A percentile compares a stretch with the other conserved stretches of the same genome.
Conservation (phyloP, 2,888 invertebrate genomes). For the Ganaspis brasiliensis region DNA sequence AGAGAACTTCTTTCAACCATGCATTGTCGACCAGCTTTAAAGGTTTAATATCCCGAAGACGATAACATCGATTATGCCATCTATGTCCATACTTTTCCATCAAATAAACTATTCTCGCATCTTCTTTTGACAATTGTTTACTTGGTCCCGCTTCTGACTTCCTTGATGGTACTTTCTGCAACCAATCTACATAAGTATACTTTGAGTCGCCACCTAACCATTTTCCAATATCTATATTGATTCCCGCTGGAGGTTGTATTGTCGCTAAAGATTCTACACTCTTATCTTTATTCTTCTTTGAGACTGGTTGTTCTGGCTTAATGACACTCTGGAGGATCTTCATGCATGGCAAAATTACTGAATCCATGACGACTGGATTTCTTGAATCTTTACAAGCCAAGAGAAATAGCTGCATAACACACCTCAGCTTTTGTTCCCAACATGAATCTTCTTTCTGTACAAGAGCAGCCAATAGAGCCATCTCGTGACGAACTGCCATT, state of each 20-base stretch:
- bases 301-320: constrained; percentile 84
- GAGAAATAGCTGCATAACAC: constrained; percentile 93
- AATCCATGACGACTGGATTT: constrained; percentile 94
- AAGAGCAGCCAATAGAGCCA: constrained; percentile 92
- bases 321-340: constrained; percentile 94
- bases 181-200: constrained; percentile 89
- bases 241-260: constrained; percentile 83
- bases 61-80: constrained; percentile 83
- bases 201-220: constrained; percentile 88
- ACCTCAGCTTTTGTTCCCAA: constrained; percentile 95
- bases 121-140: constrained; percentile 73
- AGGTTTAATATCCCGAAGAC: constrained; percentile 82
- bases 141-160: constrained; percentile 71
- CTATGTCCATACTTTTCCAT: constrained; percentile 88
- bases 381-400: constrained; percentile 89
- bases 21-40: constrained; percentile 86
- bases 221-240: constrained; percentile 87
- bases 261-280: constrained; percentile 82
- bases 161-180: constrained; percentile 83
- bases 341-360: constrained; percentile 95
- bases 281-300: constrained; percentile 83
- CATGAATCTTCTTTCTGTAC: constrained; percentile 96
- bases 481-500: constrained; percentile 92
- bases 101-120: constrained; percentile 83
- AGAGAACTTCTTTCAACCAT: constrained; percentile 96